A percentile compares a stretch with the other conserved stretches of the same genome.
phyloP scores from a whole-genome alignment of 2,113 vertebrate genomes.

The Pionites leucogaster region DNA sequence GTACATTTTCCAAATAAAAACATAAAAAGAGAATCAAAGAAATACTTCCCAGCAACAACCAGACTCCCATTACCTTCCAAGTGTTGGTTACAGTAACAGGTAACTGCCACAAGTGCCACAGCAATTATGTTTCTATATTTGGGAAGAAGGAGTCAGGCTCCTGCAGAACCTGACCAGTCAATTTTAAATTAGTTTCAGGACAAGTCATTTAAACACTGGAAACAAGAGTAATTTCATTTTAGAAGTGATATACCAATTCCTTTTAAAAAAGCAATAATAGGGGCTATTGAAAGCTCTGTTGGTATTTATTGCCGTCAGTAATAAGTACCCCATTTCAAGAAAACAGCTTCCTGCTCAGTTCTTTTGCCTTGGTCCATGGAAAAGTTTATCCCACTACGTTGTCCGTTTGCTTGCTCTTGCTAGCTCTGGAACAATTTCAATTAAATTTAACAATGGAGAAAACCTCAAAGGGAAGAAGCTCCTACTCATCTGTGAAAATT shows the following conservation, averaged over 20 bases:
- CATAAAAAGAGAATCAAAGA: background rate
- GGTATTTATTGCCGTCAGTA: background rate
- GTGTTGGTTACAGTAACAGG: background rate
- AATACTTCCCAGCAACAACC: slow-evolving; percentile 42
- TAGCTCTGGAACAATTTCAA: background rate
- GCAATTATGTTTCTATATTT: slow-evolving; percentile 56
- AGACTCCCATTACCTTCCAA: background rate
- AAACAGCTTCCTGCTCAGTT: background rate
- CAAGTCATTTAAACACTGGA: slow-evolving; percentile 33
- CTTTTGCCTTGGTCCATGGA: background rate
- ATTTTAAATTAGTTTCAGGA: slow-evolving; percentile 48
- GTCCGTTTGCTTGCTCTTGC: background rate
- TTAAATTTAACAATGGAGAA: background rate
- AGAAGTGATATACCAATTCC: background rate
- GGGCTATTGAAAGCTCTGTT: background rate
- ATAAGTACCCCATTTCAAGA: background rate
- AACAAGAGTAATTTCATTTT: slow-evolving; percentile 41
- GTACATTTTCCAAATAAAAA: slow-evolving; percentile 18
- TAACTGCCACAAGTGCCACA: slow-evolving; percentile 20
- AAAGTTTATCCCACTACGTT: background rate
- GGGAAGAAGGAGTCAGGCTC: background rate
- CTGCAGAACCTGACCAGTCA: slow-evolving; percentile 14
- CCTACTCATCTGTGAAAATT: background rate
- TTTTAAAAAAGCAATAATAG: background rate
- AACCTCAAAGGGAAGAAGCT: background rate